Conservation (phyloP, 1,140 invertebrate species). For the Nebria ingens region DNA sequence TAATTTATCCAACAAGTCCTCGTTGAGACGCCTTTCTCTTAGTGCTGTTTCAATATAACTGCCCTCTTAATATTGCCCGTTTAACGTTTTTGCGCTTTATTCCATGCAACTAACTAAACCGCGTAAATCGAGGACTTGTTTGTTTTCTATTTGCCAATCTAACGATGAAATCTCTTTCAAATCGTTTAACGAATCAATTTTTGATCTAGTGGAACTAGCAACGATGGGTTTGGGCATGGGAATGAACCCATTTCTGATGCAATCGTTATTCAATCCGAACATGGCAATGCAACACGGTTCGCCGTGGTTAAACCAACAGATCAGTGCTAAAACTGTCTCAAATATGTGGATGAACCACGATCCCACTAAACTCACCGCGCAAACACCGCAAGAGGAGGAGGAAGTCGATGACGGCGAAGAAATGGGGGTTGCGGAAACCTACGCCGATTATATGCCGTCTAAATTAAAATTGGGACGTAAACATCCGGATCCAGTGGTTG, state of each 20-base stretch:
- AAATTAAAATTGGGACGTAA: conserved; percentile 92
- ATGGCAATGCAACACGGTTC: conserved; percentile 37
- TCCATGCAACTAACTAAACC: no score
- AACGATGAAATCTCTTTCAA: neutral
- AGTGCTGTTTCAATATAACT: no score
- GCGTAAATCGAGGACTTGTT: no score
- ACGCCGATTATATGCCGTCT: conserved; percentile 93
- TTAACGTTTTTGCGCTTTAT: no score
- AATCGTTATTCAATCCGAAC: conserved; percentile 42
- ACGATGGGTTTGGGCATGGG: conserved; percentile 39
- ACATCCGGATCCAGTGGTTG: conserved; percentile 99
- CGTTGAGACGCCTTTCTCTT: no score
- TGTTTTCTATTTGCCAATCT: conserved; percentile 3
- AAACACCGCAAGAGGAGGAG: conserved; percentile 31
- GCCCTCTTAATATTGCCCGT: no score
- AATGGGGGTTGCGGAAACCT: conserved; percentile 95
- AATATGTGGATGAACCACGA: conserved; percentile 46
- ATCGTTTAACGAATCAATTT: conserved; percentile 10
- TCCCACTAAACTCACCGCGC: conserved; percentile 34
- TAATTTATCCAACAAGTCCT: no score
- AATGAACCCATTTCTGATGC: conserved; percentile 41
- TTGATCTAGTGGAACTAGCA: conserved; percentile 48
- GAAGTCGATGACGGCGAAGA: conserved; percentile 76
- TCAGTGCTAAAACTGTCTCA: conserved; percentile 37
- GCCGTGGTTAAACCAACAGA: conserved; percentile 21